Evolutionary conservation across 2,888 invertebrate species (phyloP), one percentile per base, ranked within the genome.

Genomic region (Hirtodrosophila alboralis): DNA sequence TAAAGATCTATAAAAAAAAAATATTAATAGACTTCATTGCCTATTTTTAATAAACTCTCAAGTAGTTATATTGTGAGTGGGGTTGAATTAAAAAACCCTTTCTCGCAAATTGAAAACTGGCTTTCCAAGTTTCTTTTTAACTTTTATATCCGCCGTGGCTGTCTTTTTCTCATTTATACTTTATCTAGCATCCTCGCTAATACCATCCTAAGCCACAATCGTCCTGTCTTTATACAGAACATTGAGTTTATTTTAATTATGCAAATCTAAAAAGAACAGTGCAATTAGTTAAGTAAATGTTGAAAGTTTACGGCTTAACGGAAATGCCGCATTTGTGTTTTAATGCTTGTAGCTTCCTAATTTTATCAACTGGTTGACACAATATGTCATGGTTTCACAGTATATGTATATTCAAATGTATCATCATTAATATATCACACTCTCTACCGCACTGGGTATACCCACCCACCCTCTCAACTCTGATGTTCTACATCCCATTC

Each of bases 241-340:
- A 54, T 33, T 52, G 45, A 52, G 49, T 53, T 57, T 44, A 61
- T 64, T 73, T 80, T 81, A 84, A 78, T 85, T 80, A 83, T 86
- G 76, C 75, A 73, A 69, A 76, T 75, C 63, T 77, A 66, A 85
- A n/a, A 71, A 85, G 85, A 86, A 75, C 83, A 75, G 65, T 83
- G 88, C 89, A 89, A 89, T 89, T 89, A 88, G 89, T 89, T 87
- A 83, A 78, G 86, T 86, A 89, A 89, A 89, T 66, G 88, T 76
- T 78, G 49, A 68, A 68, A 54, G 54, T 57, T 59, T 53, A 30
- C 36, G 30, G 70, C 56, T 72, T 66, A 66, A 36, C 59, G 8
- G 37, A 38, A 65, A 62, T 61, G 59, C 66, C 66, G 30, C 56
- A 60, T 54, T 70, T 59, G 66, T 59, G 66, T 52, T 56, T 66